Percentiles rank a stretch among this genome's conserved stretches.
Evolutionary conservation across 2,797 vertebrate genomes (phyloP).

Genomic region (Gorsachius magnificus): DNA sequence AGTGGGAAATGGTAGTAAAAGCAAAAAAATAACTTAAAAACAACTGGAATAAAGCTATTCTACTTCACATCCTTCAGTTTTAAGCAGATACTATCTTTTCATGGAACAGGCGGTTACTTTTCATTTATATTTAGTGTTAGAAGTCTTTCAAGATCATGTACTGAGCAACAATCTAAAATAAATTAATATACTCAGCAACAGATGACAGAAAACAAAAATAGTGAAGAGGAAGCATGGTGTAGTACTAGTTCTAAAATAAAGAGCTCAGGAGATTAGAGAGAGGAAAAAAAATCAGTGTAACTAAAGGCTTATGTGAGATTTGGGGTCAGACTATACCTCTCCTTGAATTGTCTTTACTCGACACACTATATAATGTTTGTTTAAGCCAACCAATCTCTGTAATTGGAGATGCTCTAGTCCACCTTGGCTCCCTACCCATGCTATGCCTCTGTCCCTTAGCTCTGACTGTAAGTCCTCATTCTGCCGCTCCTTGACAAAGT

Average conservation of each 20-base stretch:
- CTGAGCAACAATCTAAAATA: not conserved
- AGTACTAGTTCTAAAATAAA: not conserved
- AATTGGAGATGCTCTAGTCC: not conserved
- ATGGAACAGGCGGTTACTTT: not conserved
- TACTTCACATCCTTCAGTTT: not conserved
- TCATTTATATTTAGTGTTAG: not conserved
- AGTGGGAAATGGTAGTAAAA: not conserved
- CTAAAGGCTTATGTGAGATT: not conserved
- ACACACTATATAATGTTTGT: not conserved
- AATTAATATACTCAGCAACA: slow-evolving; percentile 6
- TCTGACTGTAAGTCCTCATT: not conserved
- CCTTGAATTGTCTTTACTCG: not conserved
- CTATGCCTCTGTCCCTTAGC: not conserved
- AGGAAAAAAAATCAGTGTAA: not conserved
- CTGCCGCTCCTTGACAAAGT: not conserved
- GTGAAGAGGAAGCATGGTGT: not conserved
- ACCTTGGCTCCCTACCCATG: not conserved
- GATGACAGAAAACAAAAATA: slow-evolving; percentile 11
- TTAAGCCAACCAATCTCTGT: not conserved
- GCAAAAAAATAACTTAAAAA: not conserved
- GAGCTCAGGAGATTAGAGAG: not conserved
- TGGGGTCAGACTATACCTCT: not conserved
- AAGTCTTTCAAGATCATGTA: not conserved
- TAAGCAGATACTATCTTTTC: not conserved
- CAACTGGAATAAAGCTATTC: not conserved